Base-by-base conservation (phyloP, 2,888 invertebrate species). In the Augochlorella aurata region DNA sequence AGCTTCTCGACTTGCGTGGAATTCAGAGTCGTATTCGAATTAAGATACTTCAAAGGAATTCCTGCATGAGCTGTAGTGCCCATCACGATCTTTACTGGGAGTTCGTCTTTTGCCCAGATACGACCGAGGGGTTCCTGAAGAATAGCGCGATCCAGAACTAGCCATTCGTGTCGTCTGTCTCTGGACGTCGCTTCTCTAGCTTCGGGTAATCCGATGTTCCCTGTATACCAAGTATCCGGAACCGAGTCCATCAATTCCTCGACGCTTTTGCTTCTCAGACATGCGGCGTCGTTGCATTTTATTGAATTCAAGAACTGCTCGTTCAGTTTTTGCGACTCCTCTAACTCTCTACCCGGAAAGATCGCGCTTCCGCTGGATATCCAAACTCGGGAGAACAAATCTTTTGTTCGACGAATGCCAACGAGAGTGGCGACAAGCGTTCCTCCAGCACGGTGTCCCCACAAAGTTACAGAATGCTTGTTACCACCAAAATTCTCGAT, bases 401-500 rank as follows among this genome's bases (percentile, higher is more conserved):
- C 95, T 74, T 96, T 95, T 3, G 96, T 94, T 77, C 95, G 94
- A 86, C 92, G 95, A 16, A 94, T 92, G 85, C 96, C 94, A 90
- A 96, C 95, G 61, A 98, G 94, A 0, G 97, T 97, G 0, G 97
- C 96, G 0, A 97, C 97, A 18, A 98, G 93, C 0, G 98, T 98
- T 0, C 97, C 98, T 1, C 98, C 98, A 0, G 98, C 97, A 38
- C 97, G 95, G 91, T 98, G 97, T 0, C 98, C 98, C 89, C 98
- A 95, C 54, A 98, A 91, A 0, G 97, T 98, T 0, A 98, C 97
- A 4, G 97, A 95, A 0, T 95, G 94, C 0, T 96, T 95, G 92
- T 98, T 96, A 0, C 98, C 98, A 0, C 98, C 98, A 90, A 98
- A 98, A 92, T 97, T 95, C 77, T 95, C 96, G 67, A 98, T 97